Evolutionary conservation across 2,888 invertebrate genomes (phyloP), one percentile per base, ranked within the genome.

Genomic region (Marasmarcha lunaedactyla): DNA sequence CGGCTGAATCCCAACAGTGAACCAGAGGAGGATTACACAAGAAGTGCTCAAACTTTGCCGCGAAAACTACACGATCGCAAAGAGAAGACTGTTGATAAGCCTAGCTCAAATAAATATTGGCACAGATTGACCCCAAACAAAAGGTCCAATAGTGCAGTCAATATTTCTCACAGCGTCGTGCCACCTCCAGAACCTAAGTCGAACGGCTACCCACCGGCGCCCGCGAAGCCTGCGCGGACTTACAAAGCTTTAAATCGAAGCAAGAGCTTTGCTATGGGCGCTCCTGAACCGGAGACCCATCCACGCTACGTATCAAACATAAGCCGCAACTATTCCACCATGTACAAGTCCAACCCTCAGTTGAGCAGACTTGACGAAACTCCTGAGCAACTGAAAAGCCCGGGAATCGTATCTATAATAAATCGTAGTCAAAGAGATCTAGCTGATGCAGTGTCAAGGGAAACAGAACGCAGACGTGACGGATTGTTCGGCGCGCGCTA

Each of bases 201-300:
- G 43, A 79, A 78, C 71, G 76, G 78, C 13, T 73, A 76, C 45
- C 77, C 81, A 35, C 72, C 87, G 25, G 90, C 89, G 4, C 92
- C 92, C 0, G 88, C 88, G 0, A 93, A 93, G 62, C 93, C 93
- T 6, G 92, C 92, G 25, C 84, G 93, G 51, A 89, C 91, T 33
- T 92, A 92, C 71, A 90, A 90, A 60, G 88, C 91, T 14, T 76
- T 94, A 33, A 88, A 90, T 44, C 85, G 94, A 43, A 93, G 93
- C 71, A 92, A 94, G 72, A 93, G 93, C 67, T 92, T 94, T 78
- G 93, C 92, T 84, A 90, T 92, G 52, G 91, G 93, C 55, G 90
- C 88, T 47, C 81, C 85, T 44, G 84, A 84, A 70, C 71, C 65
- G 48, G 77, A 81, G 33, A 76, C 81, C 12, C 83, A 83, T 38